Conservation (phyloP, 1,140 invertebrate species). For the Trigoniulus corallinus region DNA sequence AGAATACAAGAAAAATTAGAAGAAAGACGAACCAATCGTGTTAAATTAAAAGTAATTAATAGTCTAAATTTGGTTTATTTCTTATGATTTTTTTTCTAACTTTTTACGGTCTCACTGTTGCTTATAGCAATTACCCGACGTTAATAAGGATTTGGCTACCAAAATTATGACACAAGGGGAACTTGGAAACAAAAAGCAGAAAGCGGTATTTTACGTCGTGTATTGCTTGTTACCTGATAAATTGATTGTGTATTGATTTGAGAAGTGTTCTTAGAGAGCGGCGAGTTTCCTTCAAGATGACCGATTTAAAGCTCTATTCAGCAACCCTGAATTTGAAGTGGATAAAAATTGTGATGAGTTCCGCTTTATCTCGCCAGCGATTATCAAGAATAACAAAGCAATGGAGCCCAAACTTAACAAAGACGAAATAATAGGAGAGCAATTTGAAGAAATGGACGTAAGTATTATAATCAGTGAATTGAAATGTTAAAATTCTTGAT, state of each 20-base stretch:
- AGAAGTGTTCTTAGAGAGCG: conserved; percentile 22
- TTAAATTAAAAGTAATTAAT: conserved; percentile 41
- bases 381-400: conserved; percentile 56
- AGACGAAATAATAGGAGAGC: conserved; percentile 28
- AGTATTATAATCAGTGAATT: neutral
- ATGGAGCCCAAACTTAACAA: conserved; percentile 43
- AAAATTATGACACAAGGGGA: conserved; percentile 47
- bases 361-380: conserved; percentile 66
- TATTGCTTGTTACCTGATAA: conserved; percentile 5
- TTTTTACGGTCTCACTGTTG: too few relatives aligned
- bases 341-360: conserved; percentile 73
- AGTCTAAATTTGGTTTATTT: neutral
- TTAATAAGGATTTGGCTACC: conserved; percentile 53
- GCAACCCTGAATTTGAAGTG: conserved; percentile 85
- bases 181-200: neutral
- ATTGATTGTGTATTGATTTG: conserved; percentile 7
- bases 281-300: conserved; percentile 59
- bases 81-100: neutral
- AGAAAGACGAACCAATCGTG: conserved; percentile 53
- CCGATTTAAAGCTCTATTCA: conserved; percentile 76
- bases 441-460: conserved; percentile 28
- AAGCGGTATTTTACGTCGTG: neutral
- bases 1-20: conserved; percentile 81
- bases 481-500: conserved; percentile 1
- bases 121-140: conserved; percentile 28